Evolutionary conservation across 2,888 invertebrate genomes (phyloP), one percentile per base, ranked within the genome.

Genomic region (Leptinotarsa peninsularis): DNA sequence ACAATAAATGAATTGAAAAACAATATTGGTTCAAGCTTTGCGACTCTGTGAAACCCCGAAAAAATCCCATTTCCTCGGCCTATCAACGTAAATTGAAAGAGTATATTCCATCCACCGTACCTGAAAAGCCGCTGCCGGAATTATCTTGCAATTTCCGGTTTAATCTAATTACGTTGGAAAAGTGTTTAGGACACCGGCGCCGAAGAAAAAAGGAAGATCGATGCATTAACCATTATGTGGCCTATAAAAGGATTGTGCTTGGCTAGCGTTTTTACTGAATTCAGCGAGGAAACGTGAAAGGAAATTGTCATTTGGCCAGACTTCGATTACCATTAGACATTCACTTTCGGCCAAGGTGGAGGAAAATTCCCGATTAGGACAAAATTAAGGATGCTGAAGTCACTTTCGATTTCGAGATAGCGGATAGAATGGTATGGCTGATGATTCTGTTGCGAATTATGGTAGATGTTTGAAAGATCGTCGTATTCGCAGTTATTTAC

Each of bases 191-290:
- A 73, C 66, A 73, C 17, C 60, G 27, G 43, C 43, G 43, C 43
- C 67, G 70, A 70, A 63, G 66, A 27, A 69, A 70, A 33, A 74
- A 74, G 54, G 56, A 43, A 43, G n/a, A 54, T 56, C 66, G 70
- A 70, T 68, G 66, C 73, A 54, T 56, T 66, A 66, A 63, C 56
- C 66, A 74, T 74, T 70, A 56, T 27, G 56, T 23, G 33, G 70
- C 73, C 73, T 49, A 52, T 74, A 70, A 74, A 74, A 70, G 73
- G 73, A 66, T 74, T 74, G 52, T 74, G 73, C 66, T 54, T 54
- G 49, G 73, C 73, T 15, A 68, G 68, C 68, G 63, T n/a, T 63
- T 63, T 3, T 70, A 70, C 49, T 54, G 66, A 56, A 74, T 74
- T 74, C 66, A 43, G 63, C 43, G 27, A 33, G 60, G 63, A 43